These are phyloP conservation scores for Trichechus manatus DNA, from an alignment of 2,113 vertebrate species.

Conservation along the genomic window DNA sequence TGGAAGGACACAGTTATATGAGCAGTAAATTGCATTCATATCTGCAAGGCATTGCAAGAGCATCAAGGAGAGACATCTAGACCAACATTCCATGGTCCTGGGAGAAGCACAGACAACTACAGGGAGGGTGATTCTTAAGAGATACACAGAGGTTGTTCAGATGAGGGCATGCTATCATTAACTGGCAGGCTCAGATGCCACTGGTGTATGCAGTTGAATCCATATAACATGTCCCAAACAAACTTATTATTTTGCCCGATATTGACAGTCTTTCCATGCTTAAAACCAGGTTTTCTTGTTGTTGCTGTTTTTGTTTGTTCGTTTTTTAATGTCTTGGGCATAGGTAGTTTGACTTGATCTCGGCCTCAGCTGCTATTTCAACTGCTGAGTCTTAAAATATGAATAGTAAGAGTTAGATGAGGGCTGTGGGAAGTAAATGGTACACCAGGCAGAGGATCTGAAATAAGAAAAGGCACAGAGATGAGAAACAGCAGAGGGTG, in stretches of 20 bases:
- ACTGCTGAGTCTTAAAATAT: background rate
- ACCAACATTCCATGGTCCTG: background rate
- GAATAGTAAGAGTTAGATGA: background rate
- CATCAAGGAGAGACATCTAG: background rate
- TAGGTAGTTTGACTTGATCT: background rate
- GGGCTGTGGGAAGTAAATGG: background rate
- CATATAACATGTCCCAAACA: background rate
- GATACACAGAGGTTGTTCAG: background rate
- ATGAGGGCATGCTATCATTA: background rate
- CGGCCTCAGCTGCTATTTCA: background rate
- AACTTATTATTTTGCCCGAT: background rate
- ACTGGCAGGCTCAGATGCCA: rapidly evolving
- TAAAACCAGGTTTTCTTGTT: background rate
- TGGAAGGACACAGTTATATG: background rate
- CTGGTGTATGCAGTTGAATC: background rate
- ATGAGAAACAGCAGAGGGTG: background rate
- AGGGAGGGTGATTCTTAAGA: background rate
- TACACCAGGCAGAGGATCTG: rapidly evolving
- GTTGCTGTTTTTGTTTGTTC: background rate
- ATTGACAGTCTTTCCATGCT: background rate
- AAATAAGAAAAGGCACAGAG: background rate
- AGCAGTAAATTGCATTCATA: background rate
- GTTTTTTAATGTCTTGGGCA: background rate
- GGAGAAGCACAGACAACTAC: background rate
- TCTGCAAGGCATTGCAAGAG: background rate